Conservation (phyloP, 2,797 vertebrate species). For the Sandelia bainsii region DNA sequence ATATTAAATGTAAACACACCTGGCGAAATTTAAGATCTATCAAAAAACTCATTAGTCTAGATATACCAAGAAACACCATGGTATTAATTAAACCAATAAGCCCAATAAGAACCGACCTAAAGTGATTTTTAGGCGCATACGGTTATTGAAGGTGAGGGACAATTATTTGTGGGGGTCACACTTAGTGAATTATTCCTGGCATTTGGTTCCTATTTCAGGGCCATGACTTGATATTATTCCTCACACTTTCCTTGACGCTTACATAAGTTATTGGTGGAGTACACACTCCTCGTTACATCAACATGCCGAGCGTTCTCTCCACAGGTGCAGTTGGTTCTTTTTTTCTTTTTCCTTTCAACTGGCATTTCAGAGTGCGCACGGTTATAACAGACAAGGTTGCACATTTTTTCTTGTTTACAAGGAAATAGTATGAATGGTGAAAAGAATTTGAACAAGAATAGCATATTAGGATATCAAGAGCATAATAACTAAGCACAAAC, state of each 20-base stretch:
- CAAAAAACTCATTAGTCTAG: too few species aligned
- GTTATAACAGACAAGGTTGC: neutral
- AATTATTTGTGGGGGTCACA: slow-evolving; percentile 1
- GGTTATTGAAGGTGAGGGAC: slow-evolving; percentile 43
- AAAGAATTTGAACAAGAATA: neutral
- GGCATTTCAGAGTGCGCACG: slow-evolving; percentile 26
- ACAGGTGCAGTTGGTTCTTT: slow-evolving; percentile 3
- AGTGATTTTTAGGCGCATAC: neutral
- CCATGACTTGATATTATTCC: neutral
- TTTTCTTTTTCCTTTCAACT: slow-evolving; percentile 30
- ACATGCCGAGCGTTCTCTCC: slow-evolving; percentile 43
- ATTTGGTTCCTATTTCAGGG: slow-evolving; percentile 58
- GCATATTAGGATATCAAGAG: slow-evolving; percentile 1
- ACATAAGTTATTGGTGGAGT: slow-evolving; percentile 50
- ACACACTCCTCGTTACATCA: slow-evolving; percentile 9
- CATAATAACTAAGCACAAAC: slow-evolving; percentile 11
- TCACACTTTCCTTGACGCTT: neutral
- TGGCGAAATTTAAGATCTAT: too few species aligned
- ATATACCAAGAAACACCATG: too few species aligned
- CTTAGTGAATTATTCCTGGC: slow-evolving; percentile 56
- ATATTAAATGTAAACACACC: too few species aligned
- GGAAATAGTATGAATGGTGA: too few species aligned
- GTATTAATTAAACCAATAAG: too few species aligned
- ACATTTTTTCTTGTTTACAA: slow-evolving; percentile 1
- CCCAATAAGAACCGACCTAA: slow-evolving; percentile 41